Evolutionary conservation across 2,113 vertebrate genomes (phyloP), one percentile per base, ranked within the genome.

Genomic region (Euleptes europaea): DNA sequence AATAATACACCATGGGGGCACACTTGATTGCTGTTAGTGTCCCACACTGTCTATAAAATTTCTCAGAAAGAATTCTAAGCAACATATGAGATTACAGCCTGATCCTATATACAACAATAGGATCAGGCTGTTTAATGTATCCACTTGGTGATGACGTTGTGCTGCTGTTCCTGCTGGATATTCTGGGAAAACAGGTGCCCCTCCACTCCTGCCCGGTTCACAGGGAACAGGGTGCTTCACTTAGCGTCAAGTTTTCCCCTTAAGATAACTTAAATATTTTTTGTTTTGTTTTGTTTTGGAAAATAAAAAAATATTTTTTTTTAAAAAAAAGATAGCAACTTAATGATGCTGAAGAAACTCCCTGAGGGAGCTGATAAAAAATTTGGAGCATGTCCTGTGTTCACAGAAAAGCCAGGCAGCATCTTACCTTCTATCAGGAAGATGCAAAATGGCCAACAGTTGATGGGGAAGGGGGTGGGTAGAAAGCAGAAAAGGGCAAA

Each of bases 291-390:
- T n/a, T n/a, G n/a, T n/a, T n/a, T n/a, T n/a, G n/a, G n/a, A n/a
- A n/a, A n/a, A n/a, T n/a, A n/a, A n/a, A n/a, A n/a, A n/a, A n/a
- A n/a, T n/a, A n/a, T n/a, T n/a, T n/a, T n/a, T n/a, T n/a, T n/a
- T n/a, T n/a, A n/a, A n/a, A n/a, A n/a, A n/a, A n/a, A n/a, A n/a
- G n/a, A n/a, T n/a, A n/a, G n/a, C 54, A 80, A 51, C 33, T 84
- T 51, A 84, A 69, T 38, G 26, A 72, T 40, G 42, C 78, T 51
- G 44, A 86, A 79, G 42, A 66, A 86, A 80, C 57, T 42, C 70
- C 84, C 70, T 74, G 33, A 31, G 33, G 78, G 84, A 80, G 44
- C 33, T 57, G 5, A 11, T 21, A 19, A 54, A 84, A 38, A 78
- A 70, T 65, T 15, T 65, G 57, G 57, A 33, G 33, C 13, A 1